Conservation (phyloP, 1,140 invertebrate genomes). For the Drosophila sp. region DNA sequence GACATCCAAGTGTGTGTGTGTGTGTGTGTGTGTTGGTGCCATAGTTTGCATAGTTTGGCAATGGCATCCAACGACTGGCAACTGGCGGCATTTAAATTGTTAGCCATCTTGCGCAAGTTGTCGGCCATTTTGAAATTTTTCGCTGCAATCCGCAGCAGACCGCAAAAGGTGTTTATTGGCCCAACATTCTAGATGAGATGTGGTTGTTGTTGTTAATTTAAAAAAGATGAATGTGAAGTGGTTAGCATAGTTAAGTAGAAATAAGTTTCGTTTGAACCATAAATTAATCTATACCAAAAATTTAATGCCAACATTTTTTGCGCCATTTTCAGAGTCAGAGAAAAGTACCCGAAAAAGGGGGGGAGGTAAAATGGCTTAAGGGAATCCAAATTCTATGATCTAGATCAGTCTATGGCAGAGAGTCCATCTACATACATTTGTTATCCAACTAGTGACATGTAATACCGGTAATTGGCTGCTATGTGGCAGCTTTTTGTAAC, state of each 20-base stretch:
- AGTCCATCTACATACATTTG: too few species aligned
- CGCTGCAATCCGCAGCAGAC: constrained; percentile 4
- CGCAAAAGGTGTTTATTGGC: constrained; percentile 64
- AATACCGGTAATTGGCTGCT: too few species aligned
- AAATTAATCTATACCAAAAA: not conserved
- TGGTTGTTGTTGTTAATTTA: constrained; percentile 29
- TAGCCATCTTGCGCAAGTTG: constrained; percentile 73
- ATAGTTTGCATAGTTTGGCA: constrained; percentile 75
- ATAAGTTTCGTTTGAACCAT: not conserved
- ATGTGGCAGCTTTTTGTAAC: too few species aligned
- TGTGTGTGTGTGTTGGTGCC: constrained; percentile 43
- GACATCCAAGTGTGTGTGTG: constrained; percentile 21
- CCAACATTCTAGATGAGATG: constrained; percentile 21
- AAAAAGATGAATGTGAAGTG: constrained; percentile 1
- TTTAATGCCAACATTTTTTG: too few species aligned
- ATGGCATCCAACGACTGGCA: constrained; percentile 54
- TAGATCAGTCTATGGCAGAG: too few species aligned
- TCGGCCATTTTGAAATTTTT: constrained; percentile 63
- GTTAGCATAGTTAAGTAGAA: not conserved
- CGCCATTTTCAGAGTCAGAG: too few species aligned
- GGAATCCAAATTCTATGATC: too few species aligned
- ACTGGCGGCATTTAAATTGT: constrained; percentile 32
- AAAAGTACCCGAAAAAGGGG: too few species aligned
- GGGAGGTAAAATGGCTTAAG: too few species aligned
- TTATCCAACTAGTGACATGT: too few species aligned